Evolutionary conservation across 2,113 vertebrate species (phyloP), one percentile per base, ranked within the genome.

Genomic region (Coracopsis vasa): DNA sequence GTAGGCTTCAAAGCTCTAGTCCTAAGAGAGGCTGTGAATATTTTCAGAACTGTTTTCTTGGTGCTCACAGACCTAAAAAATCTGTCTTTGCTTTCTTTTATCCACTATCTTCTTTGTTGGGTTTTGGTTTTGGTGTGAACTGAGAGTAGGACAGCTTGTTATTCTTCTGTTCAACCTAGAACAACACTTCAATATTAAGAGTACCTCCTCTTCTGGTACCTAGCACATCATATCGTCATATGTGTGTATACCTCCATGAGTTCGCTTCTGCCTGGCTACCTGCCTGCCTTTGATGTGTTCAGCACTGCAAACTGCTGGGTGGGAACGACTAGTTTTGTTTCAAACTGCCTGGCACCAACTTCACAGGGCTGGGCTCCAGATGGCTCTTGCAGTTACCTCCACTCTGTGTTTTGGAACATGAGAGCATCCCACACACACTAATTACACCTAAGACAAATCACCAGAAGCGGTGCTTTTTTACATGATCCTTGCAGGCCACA

Each of bases 321-420:
- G 64, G 66, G n/a, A 78, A 90, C 86, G 60, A 66, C 50, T 23
- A 44, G 17, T 42, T 37, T 86, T 58, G 25, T 93, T 88, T 92
- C 72, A 93, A 86, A 70, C 64, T 94, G 82, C 67, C 75, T 90
- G 80, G 92, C 92, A 96, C 19, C 37, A 86, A 3, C n/a, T 90
- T 90, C 3, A 0, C 33, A 90, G 53, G 86, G 71, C 79, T 71
- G 66, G 53, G 20, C 75, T 94, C 92, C 91, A 93, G 64, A 64
- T 96, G 92, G 91, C 91, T 88, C 80, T 66, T 58, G 74, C 41
- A 83, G 19, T 83, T 92, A 54, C 54, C 82, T 88, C 71, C 7
- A 2, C 50, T 86, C 64, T 53, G 45, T 72, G 44, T 85, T 93
- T 73, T 77, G 58, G 75, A 95, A 58, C 41, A 53, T 23, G 16